phyloP scores from a whole-genome alignment of 1,140 invertebrate species.

The Drosophila nasuta region DNA sequence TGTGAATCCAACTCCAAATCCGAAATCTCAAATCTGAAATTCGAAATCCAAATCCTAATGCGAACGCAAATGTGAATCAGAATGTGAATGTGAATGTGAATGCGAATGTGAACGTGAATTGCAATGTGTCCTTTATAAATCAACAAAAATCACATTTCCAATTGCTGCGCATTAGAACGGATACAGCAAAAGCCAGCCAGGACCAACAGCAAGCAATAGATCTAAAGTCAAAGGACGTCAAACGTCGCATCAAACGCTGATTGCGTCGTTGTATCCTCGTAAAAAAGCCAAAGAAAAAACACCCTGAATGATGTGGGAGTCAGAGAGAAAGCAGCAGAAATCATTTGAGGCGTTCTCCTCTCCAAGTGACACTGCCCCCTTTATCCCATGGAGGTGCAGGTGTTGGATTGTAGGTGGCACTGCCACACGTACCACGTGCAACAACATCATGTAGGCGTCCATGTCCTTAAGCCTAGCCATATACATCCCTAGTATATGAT shows the following conservation, averaged over 20 bases:
- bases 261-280: constrained; percentile 62
- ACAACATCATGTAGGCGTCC: constrained; percentile 14
- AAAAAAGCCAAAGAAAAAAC: constrained; percentile 36
- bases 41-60: constrained; percentile 18
- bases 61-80: constrained; percentile 27
- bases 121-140: constrained; percentile 82
- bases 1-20: constrained; percentile 19
- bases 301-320: constrained; percentile 59
- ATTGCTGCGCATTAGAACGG: constrained; percentile 79
- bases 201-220: constrained; percentile 47
- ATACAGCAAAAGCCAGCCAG: constrained; percentile 50
- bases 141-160: constrained; percentile 79
- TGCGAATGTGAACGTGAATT: constrained; percentile 46
- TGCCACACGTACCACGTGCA: constrained; percentile 21
- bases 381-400: constrained; percentile 36
- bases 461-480: background rate
- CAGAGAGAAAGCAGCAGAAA: constrained; percentile 51
- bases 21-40: constrained; percentile 8
- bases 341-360: constrained; percentile 23
- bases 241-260: constrained; percentile 68
- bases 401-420: constrained; percentile 15
- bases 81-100: constrained; percentile 28
- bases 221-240: constrained; percentile 72
- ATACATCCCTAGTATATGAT: constrained; percentile 39
- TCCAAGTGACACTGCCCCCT: constrained; percentile 1